These are phyloP conservation scores for Schlechtendalia chinensis DNA, from an alignment of 1,140 invertebrate species.

Conservation along the genomic window DNA sequence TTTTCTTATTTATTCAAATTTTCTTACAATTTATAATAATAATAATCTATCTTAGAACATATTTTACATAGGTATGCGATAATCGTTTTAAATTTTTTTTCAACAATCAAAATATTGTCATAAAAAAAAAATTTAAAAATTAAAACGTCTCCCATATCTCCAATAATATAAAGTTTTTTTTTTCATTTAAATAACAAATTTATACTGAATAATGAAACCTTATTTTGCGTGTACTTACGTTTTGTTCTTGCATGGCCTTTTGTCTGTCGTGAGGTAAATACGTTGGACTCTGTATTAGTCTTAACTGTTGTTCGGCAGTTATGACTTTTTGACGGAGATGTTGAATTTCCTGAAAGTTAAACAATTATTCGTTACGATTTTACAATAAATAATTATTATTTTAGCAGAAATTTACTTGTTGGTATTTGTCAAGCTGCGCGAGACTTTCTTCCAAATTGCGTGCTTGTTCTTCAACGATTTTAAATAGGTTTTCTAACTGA, in stretches of 20 bases:
- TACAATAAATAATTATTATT: neutral
- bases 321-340: conserved; percentile 77
- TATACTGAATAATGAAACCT: neutral
- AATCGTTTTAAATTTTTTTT: neutral
- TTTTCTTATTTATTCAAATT: neutral
- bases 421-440: conserved; percentile 81
- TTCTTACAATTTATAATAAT: neutral
- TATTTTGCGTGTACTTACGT: conserved; percentile 70
- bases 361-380: conserved; percentile 43
- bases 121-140: neutral
- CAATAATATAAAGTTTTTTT: neutral
- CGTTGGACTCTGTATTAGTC: conserved; percentile 76
- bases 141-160: neutral
- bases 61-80: neutral
- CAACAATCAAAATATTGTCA: neutral
- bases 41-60: neutral
- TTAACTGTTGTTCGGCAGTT: conserved; percentile 80
- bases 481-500: conserved; percentile 68
- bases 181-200: neutral
- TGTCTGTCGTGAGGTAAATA: conserved; percentile 80
- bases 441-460: conserved; percentile 74
- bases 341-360: conserved; percentile 72
- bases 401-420: conserved; percentile 61
- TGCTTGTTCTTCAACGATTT: conserved; percentile 69
- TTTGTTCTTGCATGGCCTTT: conserved; percentile 80